A percentile compares a stretch with the other conserved stretches of the same genome.
These are phyloP conservation scores for Arrhamphus sclerolepis DNA, from an alignment of 2,797 vertebrate genomes.

Conservation along the genomic window DNA sequence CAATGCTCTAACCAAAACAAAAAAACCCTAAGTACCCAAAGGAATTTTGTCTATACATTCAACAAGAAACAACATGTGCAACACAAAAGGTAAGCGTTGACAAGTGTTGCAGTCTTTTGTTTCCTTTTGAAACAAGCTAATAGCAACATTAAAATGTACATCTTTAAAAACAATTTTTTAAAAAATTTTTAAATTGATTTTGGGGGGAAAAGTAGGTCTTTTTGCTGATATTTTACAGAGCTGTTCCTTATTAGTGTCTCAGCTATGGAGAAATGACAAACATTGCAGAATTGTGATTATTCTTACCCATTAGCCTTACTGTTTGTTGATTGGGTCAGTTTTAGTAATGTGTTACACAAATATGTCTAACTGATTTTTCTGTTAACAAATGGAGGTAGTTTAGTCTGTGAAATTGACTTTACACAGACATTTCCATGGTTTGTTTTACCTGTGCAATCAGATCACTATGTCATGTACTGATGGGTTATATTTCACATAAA, in stretches of 20 bases:
- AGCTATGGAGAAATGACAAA: neutral
- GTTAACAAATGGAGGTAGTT: neutral
- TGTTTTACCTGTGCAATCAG: neutral
- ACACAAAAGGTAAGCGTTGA: slow-evolving; percentile 14
- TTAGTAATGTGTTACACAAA: slow-evolving; percentile 1
- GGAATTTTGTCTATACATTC: slow-evolving; percentile 25
- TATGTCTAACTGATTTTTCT: neutral
- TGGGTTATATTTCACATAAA: neutral
- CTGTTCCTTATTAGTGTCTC: neutral
- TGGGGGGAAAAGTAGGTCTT: no score
- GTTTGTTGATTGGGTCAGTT: neutral
- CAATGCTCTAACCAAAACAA: slow-evolving; percentile 56
- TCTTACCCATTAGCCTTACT: neutral
- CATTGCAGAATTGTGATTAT: neutral
- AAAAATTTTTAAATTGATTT: neutral
- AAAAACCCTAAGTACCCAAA: slow-evolving; percentile 25
- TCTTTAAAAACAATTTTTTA: neutral
- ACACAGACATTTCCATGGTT: neutral
- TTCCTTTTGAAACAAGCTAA: neutral
- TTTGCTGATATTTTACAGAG: neutral
- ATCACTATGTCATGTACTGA: neutral
- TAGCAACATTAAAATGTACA: neutral
- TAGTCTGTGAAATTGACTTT: neutral
- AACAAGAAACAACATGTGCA: slow-evolving; percentile 14
- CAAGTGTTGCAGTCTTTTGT: slow-evolving; percentile 3